Conservation (phyloP, 2,888 invertebrate species). For the Orthosia incerta region DNA sequence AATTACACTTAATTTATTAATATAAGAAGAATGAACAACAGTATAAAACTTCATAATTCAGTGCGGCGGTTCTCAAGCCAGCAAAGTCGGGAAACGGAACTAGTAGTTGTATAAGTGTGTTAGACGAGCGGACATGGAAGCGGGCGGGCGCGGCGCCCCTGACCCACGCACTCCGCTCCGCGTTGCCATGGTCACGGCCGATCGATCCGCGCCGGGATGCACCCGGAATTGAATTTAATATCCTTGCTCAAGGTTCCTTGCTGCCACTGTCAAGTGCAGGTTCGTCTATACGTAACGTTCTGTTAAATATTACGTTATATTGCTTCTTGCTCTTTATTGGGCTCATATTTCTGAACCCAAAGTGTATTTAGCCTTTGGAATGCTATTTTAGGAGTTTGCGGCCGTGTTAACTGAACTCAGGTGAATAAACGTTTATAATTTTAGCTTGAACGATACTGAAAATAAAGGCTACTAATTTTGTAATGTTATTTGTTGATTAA, state of each 20-base stretch:
- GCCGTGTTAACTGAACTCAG: background rate
- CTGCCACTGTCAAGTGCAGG: conserved; percentile 54
- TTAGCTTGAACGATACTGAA: background rate
- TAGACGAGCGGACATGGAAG: conserved; percentile 45
- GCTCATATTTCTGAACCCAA: conserved; percentile 10
- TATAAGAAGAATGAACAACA: background rate
- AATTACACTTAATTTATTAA: too few relatives aligned
- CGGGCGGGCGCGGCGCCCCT: conserved; percentile 77
- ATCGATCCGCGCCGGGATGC: conserved; percentile 84
- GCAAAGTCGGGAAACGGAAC: conserved; percentile 20
- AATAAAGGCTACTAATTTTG: conserved; percentile 7
- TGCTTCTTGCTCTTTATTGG: conserved; percentile 6
- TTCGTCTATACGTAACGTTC: conserved; percentile 25
- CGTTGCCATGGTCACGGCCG: conserved; percentile 89
- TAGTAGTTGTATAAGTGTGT: conserved; percentile 49
- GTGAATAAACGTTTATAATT: conserved; percentile 12
- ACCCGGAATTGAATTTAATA: conserved; percentile 78
- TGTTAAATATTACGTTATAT: conserved; percentile 15
- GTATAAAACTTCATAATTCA: conserved; percentile 7
- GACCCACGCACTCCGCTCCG: conserved; percentile 83
- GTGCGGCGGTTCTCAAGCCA: background rate
- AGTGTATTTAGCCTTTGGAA: conserved; percentile 27
- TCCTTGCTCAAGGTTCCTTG: conserved; percentile 70
- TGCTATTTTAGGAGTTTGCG: conserved; percentile 34
- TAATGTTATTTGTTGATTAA: background rate